phyloP scores from a whole-genome alignment of 2,888 invertebrate genomes.

The Caradrina kadenii region DNA sequence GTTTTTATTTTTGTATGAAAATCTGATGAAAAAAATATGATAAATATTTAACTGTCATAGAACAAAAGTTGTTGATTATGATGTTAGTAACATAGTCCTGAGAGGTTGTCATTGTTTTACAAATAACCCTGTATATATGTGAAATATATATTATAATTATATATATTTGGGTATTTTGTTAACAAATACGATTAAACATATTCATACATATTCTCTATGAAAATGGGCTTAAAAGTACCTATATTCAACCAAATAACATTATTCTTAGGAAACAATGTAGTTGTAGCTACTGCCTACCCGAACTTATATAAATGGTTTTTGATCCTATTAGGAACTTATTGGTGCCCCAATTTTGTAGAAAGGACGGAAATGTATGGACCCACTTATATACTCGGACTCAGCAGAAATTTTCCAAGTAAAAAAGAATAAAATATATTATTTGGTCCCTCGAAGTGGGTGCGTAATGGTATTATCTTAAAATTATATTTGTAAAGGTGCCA shows the following conservation, averaged over 20 bases:
- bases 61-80: too few species aligned
- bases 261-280: slow-evolving; percentile 1
- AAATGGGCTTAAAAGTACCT: too few species aligned
- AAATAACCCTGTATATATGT: too few species aligned
- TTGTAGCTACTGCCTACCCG: not conserved
- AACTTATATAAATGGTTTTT: slow-evolving; percentile 18
- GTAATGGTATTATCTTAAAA: slow-evolving; percentile 1
- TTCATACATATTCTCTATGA: too few species aligned
- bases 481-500: slow-evolving; percentile 5
- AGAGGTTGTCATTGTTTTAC: too few species aligned
- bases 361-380: slow-evolving; percentile 26
- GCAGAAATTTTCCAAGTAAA: slow-evolving; percentile 12
- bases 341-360: slow-evolving; percentile 37
- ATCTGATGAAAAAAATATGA: too few species aligned
- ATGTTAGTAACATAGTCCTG: too few species aligned
- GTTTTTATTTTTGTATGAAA: too few species aligned
- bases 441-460: slow-evolving; percentile 1
- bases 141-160: too few species aligned
- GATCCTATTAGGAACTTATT: slow-evolving; percentile 41
- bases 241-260: not conserved
- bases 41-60: too few species aligned
- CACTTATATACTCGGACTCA: slow-evolving; percentile 25
- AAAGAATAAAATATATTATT: slow-evolving; percentile 38
- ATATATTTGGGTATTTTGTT: too few species aligned
- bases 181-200: too few species aligned